phyloP scores from a whole-genome alignment of 2,888 invertebrate species.

The Pemphredon lugubris region DNA sequence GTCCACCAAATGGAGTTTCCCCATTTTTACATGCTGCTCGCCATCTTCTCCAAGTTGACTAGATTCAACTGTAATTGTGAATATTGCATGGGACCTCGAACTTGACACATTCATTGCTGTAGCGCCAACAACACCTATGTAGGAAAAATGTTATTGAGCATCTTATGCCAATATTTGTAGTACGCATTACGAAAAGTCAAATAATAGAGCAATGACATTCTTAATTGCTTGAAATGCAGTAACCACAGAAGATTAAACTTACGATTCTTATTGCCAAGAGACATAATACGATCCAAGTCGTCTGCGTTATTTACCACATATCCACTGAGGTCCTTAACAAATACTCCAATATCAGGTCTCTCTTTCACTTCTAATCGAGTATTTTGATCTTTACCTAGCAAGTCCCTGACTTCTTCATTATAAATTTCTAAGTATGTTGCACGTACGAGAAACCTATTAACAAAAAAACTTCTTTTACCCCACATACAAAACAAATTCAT shows the following conservation, averaged over 20 bases:
- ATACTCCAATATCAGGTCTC: slow-evolving; percentile 97
- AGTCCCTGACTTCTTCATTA: slow-evolving; percentile 98
- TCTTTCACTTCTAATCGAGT: slow-evolving; percentile 96
- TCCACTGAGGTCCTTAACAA: slow-evolving; percentile 97
- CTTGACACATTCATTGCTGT: slow-evolving; percentile 99
- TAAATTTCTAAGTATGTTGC: slow-evolving; percentile 99
- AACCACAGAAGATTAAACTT: slow-evolving; percentile 78
- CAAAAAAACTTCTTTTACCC: not conserved
- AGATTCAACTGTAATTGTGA: slow-evolving; percentile 98
- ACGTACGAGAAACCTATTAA: slow-evolving; percentile 92
- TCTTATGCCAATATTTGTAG: too few relatives aligned
- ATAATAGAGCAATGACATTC: too few relatives aligned
- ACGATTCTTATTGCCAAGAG: slow-evolving; percentile 97
- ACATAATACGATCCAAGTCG: slow-evolving; percentile 97
- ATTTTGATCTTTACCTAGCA: slow-evolving; percentile 93
- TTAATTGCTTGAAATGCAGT: too few relatives aligned
- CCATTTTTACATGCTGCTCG: slow-evolving; percentile 94
- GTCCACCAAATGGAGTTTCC: slow-evolving; percentile 98
- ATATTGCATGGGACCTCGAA: slow-evolving; percentile 98
- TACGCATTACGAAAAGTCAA: too few relatives aligned
- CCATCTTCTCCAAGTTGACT: slow-evolving; percentile 92
- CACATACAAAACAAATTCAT: too few relatives aligned
- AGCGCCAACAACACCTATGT: slow-evolving; percentile 89
- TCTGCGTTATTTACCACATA: slow-evolving; percentile 99
- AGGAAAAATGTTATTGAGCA: too few relatives aligned